These are phyloP conservation scores for Bergia sp. DNA, from an alignment of 92 coral and sea anemone species.

Conservation along the genomic window DNA sequence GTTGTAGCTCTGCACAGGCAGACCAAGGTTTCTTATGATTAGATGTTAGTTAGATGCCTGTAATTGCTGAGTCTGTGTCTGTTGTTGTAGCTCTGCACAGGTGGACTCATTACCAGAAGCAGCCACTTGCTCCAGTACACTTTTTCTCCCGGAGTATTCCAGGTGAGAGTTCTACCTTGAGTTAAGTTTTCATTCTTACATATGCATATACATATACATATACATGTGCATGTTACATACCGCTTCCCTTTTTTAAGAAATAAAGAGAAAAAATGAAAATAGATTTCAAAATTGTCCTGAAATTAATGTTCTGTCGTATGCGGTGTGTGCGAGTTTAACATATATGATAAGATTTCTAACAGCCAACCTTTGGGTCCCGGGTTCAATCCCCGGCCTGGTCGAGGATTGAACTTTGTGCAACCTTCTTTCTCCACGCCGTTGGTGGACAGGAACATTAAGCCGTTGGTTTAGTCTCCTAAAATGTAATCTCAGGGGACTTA, in stretches of 20 bases:
- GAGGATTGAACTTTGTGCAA: too few relatives aligned
- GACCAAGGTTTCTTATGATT: not conserved
- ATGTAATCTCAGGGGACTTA: too few relatives aligned
- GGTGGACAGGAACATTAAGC: too few relatives aligned
- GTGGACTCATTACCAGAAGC: conserved; percentile 95
- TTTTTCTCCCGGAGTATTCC: conserved; percentile 93
- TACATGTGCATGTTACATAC: too few relatives aligned
- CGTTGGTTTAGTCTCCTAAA: too few relatives aligned
- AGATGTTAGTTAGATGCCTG: not conserved
- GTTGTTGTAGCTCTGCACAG: conserved; percentile 60
- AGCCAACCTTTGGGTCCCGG: too few relatives aligned
- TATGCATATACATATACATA: too few relatives aligned
- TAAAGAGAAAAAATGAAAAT: too few relatives aligned
- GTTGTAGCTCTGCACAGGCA: conserved; percentile 30
- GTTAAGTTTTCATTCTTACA: not conserved
- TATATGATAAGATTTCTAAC: not conserved
- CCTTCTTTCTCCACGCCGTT: too few relatives aligned
- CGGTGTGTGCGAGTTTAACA: not conserved
- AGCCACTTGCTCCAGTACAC: conserved; percentile 96
- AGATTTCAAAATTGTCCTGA: not conserved
- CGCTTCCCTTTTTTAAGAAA: too few relatives aligned
- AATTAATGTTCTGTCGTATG: not conserved
- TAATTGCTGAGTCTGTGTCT: not conserved
- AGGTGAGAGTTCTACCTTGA: conserved; percentile 49
- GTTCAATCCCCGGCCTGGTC: too few relatives aligned